Percentiles rank a stretch among this genome's conserved stretches.
Evolutionary conservation across 2,797 vertebrate species (phyloP).

Genomic region (Peromyscus melanophrys): DNA sequence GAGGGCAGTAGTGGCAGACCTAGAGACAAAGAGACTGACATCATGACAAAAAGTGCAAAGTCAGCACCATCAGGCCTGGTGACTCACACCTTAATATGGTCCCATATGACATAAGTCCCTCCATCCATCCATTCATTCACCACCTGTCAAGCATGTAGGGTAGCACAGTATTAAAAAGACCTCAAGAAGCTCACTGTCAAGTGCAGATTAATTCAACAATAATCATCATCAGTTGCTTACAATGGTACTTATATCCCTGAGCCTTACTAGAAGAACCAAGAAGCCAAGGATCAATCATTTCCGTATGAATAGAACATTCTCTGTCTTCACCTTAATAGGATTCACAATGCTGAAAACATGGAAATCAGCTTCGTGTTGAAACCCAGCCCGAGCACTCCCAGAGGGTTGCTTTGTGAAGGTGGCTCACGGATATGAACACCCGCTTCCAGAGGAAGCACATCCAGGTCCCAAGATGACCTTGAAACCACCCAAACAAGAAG

Average conservation of each 20-base stretch:
- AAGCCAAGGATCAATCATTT: neutral
- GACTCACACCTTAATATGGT: accelerated
- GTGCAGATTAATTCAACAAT: neutral
- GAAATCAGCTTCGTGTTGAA: accelerated
- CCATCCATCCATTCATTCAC: neutral
- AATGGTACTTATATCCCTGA: accelerated
- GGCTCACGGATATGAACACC: accelerated
- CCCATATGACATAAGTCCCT: no score
- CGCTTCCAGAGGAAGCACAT: neutral
- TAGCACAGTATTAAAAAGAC: accelerated
- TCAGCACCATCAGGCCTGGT: neutral
- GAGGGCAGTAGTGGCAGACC: neutral
- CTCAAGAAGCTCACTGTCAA: neutral
- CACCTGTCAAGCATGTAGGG: neutral
- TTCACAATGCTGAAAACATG: accelerated
- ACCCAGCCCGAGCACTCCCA: neutral
- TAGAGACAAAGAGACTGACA: neutral
- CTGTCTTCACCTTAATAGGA: neutral
- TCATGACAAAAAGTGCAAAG: neutral
- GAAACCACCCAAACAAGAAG: neutral
- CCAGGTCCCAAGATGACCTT: accelerated
- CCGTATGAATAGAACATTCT: neutral
- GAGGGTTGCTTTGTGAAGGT: neutral
- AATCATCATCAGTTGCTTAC: accelerated
- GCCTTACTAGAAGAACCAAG: neutral